Conservation (phyloP, 2,797 vertebrate species). For the Pampus argenteus region DNA sequence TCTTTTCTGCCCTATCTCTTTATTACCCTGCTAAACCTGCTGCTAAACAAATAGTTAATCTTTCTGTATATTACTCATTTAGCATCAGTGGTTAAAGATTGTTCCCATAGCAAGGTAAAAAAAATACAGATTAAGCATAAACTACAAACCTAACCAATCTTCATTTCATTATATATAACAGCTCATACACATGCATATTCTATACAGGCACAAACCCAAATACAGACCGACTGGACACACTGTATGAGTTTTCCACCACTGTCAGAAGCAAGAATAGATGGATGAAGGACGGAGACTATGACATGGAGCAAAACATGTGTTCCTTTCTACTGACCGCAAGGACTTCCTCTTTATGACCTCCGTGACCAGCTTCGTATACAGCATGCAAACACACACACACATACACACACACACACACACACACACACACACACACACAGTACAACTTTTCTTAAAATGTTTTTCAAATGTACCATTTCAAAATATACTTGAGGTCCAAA, state of each 20-base stretch:
- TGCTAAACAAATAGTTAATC: too few relatives aligned
- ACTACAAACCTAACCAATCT: background rate
- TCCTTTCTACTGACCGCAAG: conserved; percentile 75
- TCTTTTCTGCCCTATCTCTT: background rate
- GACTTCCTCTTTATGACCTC: conserved; percentile 83
- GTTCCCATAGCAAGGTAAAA: conserved; percentile 18
- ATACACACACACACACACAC: conserved; percentile 26
- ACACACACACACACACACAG: conserved; percentile 17
- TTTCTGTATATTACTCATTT: background rate
- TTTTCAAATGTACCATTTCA: background rate
- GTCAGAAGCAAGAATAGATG: conserved; percentile 65
- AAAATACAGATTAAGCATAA: conserved; percentile 25
- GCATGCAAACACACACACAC: conserved; percentile 18
- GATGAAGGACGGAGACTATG: conserved; percentile 73
- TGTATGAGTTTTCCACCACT: conserved; percentile 59
- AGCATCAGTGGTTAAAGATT: background rate
- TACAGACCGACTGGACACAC: conserved; percentile 41
- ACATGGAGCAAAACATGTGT: conserved; percentile 77
- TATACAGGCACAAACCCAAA: conserved; percentile 34
- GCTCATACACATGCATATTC: conserved; percentile 26
- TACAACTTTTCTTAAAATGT: background rate
- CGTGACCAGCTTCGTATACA: conserved; percentile 63
- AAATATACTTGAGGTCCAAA: background rate
- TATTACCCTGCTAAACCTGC: background rate
- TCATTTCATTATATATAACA: conserved; percentile 30